A percentile compares a stretch with the other conserved stretches of the same genome.
Evolutionary conservation across 1,140 invertebrate genomes (phyloP).

Genomic region (Drosophila aff.): DNA sequence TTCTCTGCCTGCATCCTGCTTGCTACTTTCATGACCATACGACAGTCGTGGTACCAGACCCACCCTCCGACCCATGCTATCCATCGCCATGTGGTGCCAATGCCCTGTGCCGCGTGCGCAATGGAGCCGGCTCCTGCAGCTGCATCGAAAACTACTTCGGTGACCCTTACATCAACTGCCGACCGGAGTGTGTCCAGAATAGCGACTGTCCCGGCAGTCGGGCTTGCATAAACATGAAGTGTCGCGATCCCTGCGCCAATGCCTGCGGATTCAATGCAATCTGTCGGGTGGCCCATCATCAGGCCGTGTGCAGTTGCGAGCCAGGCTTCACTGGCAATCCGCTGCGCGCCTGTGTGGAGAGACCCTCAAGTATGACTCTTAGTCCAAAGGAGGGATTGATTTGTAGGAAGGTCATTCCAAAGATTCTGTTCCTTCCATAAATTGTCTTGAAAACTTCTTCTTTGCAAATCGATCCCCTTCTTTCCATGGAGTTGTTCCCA

Average conservation of each 20-base stretch:
- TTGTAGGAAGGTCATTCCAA: neutral
- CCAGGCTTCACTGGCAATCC: constrained; percentile 92
- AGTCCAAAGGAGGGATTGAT: constrained; percentile 8
- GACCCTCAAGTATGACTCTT: constrained; percentile 87
- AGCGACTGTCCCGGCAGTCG: constrained; percentile 90
- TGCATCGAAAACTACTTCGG: constrained; percentile 93
- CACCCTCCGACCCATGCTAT: constrained; percentile 89
- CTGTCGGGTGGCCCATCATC: constrained; percentile 93
- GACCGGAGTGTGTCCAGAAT: constrained; percentile 93
- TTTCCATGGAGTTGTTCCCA: neutral
- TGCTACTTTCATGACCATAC: constrained; percentile 63
- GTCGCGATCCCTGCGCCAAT: constrained; percentile 92
- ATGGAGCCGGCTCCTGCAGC: constrained; percentile 91
- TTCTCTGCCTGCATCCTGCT: constrained; percentile 59
- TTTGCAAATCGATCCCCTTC: neutral
- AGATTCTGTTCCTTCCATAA: neutral
- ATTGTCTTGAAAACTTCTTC: neutral
- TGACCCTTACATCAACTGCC: constrained; percentile 92
- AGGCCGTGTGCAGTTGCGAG: constrained; percentile 91
- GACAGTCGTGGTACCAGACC: constrained; percentile 79
- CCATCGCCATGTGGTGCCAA: constrained; percentile 94
- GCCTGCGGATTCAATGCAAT: constrained; percentile 92
- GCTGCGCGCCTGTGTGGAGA: constrained; percentile 89
- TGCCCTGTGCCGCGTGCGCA: constrained; percentile 91
- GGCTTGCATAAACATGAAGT: constrained; percentile 93